Percentiles rank a stretch among this genome's conserved stretches.
Evolutionary conservation across 2,113 vertebrate genomes (phyloP).

Genomic region (Oophaga pumilio): DNA sequence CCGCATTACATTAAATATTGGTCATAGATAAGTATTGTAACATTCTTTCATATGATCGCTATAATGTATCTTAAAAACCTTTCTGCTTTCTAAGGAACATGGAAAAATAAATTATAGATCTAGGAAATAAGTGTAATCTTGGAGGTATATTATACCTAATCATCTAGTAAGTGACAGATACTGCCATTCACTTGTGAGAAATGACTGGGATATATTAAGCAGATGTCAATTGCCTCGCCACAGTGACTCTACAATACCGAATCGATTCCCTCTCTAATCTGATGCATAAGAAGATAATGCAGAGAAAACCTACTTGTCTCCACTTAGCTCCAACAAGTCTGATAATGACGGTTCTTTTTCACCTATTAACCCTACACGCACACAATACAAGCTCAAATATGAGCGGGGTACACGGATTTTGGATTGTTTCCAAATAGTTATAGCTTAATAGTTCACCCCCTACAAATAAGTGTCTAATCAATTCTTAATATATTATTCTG

Average conservation of each 20-base stretch:
- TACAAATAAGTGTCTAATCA: too few relatives aligned
- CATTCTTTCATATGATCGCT: background rate
- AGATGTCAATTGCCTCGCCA: conserved; percentile 16
- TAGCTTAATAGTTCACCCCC: too few relatives aligned
- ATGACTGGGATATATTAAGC: conserved; percentile 26
- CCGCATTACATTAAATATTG: background rate
- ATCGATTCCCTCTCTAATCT: conserved; percentile 14
- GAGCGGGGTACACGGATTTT: background rate
- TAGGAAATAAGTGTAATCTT: background rate
- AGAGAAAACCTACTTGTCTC: conserved; percentile 14
- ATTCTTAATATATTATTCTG: too few relatives aligned
- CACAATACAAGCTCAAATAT: background rate
- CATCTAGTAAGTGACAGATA: background rate
- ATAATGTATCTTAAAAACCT: background rate
- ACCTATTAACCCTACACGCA: conserved; percentile 29
- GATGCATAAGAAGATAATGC: conserved; percentile 15
- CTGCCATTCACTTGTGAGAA: conserved; percentile 26
- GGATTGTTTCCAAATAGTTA: background rate
- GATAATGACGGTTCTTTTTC: conserved; percentile 10
- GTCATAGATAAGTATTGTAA: background rate
- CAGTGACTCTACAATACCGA: conserved; percentile 5
- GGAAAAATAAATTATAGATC: background rate
- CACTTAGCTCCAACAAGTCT: background rate
- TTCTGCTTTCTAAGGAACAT: background rate
- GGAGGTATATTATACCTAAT: background rate